Conservation (phyloP, 2,113 vertebrate genomes). For the Chitala chitala region DNA sequence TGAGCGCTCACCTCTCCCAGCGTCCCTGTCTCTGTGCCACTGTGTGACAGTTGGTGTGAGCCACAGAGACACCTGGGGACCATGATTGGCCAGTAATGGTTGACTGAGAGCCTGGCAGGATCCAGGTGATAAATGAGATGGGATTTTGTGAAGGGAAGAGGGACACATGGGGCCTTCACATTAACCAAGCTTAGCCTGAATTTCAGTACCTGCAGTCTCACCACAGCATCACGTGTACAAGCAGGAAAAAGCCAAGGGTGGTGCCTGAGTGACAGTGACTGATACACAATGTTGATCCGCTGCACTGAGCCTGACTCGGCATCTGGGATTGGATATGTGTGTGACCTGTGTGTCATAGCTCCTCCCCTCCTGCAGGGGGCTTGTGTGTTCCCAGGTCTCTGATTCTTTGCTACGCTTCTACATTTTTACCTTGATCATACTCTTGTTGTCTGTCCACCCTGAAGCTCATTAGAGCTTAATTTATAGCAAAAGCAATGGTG, state of each 20-base stretch:
- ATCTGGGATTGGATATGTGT: too few species aligned
- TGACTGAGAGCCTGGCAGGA: conserved; percentile 23
- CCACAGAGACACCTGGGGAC: background rate
- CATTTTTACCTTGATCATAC: too few species aligned
- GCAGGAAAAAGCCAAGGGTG: background rate
- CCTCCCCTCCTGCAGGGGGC: too few species aligned
- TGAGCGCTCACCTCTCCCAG: background rate
- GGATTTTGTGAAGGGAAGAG: background rate
- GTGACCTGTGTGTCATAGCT: too few species aligned
- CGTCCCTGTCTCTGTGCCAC: background rate
- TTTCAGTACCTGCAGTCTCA: background rate
- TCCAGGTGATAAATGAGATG: conserved; percentile 27
- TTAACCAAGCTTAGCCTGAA: background rate
- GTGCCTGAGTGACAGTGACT: too few species aligned
- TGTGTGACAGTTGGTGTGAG: background rate
- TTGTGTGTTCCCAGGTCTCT: too few species aligned
- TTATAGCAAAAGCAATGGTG: too few species aligned
- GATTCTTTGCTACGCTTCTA: too few species aligned
- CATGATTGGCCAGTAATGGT: conserved; percentile 1
- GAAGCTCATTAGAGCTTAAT: too few species aligned
- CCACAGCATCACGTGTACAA: background rate
- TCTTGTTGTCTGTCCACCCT: too few species aligned
- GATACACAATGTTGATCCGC: too few species aligned
- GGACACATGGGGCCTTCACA: background rate
- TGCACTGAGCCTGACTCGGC: background rate